Base-by-base conservation (phyloP, 64 coral and sea anemone genomes). In the Montipora foliosa region DNA sequence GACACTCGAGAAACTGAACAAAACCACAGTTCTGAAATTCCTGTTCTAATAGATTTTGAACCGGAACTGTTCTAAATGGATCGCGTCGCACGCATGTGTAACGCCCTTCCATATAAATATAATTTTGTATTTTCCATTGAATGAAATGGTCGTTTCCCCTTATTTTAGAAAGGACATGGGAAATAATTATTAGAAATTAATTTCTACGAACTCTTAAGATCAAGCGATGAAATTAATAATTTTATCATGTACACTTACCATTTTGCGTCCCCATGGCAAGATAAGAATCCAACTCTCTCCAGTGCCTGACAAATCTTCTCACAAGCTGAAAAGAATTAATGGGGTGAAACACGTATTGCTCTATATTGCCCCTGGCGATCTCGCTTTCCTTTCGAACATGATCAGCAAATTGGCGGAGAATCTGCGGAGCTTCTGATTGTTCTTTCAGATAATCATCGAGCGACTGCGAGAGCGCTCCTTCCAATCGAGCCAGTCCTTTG, bases 251-350 rank as follows among this genome's bases (percentile, higher is more conserved):
- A 4, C 19, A 8, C 84, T 93, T 37, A 93, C 92, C 84, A 22
- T 93, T 93, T 44, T 62, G 58, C 17, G 83, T 22, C 6, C 84
- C 84, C 67, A 75, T 45, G 8, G 76, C 49, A 15, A 93, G 78
- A 48, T 69, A 93, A 1, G 85, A 70, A 2, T 21, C 53, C 13
- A 93, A 21, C 16, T 93, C 92, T n/a, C 37, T 80, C 92, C 92
- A 93, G 17, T 93, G 92, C 45, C 87, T 88, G 5, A 93, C 29
- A 58, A 93, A 93, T 14, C 92, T 61, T 59, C 92, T 53, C 5
- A 93, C 85, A 77, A 93, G 77, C 12, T 76, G 82, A 73, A 88
- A 93, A 17, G 74, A 77, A 48, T 93, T 93, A 14, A 78, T 62
- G 4, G 92, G 92, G 19, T 93, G 92, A 29, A 66, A 70, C 17